Percentiles rank a stretch among this genome's conserved stretches.
phyloP scores from a whole-genome alignment of 2,797 vertebrate species.

The Ispidina lecontei region DNA sequence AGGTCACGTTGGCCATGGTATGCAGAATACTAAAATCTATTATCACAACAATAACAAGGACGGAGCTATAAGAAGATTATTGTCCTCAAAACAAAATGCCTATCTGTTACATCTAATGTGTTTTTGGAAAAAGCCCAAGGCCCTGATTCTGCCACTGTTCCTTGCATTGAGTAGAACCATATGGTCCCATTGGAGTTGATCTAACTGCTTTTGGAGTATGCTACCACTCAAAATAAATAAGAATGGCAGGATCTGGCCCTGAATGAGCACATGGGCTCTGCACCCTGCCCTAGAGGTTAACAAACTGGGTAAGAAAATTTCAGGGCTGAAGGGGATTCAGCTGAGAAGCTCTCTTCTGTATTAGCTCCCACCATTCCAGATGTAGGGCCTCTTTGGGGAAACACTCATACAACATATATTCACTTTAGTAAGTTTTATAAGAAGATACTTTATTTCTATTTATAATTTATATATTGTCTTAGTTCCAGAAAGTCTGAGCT shows the following conservation, averaged over 20 bases:
- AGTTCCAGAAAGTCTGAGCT: conserved; percentile 13
- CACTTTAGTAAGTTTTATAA: neutral
- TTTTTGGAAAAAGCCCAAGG: conserved; percentile 62
- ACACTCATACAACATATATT: neutral
- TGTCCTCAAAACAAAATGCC: conserved; percentile 54
- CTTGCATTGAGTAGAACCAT: conserved; percentile 53
- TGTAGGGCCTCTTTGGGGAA: neutral
- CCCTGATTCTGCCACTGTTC: conserved; percentile 40
- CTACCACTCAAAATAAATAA: conserved; percentile 66
- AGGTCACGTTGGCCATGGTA: neutral
- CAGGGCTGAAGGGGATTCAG: conserved; percentile 42
- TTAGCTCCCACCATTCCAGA: neutral
- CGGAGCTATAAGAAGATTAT: conserved; percentile 34
- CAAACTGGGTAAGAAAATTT: conserved; percentile 49
- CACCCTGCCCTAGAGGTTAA: conserved; percentile 69
- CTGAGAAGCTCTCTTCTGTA: conserved; percentile 24
- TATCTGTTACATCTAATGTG: conserved; percentile 38
- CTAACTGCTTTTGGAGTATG: conserved; percentile 53
- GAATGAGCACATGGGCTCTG: conserved; percentile 50
- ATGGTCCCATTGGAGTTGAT: conserved; percentile 51
- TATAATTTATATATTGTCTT: neutral
- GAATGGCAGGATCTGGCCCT: conserved; percentile 62
- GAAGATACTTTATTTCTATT: neutral
- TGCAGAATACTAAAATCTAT: conserved; percentile 12
- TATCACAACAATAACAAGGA: conserved; percentile 9